phyloP scores from a whole-genome alignment of 1,140 invertebrate genomes.

The Drosophila suzukii region DNA sequence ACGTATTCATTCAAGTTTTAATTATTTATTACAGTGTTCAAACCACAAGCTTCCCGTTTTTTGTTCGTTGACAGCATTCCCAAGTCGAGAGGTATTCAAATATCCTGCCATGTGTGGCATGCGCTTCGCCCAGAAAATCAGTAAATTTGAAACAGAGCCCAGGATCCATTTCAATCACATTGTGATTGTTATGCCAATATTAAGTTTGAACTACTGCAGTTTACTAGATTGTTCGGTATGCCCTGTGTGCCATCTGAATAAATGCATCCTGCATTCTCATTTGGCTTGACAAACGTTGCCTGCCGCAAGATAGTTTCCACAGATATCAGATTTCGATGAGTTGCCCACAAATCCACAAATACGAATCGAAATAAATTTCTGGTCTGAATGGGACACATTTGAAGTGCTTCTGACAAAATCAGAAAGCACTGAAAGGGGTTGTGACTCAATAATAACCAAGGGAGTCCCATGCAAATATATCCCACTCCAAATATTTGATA shows the following conservation, averaged over 20 bases:
- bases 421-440: slow-evolving; percentile 7
- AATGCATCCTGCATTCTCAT: slow-evolving; percentile 23
- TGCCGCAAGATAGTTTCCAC: slow-evolving; percentile 10
- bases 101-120: slow-evolving; percentile 4
- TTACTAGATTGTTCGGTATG: slow-evolving; percentile 20
- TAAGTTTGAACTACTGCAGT: slow-evolving; percentile 18
- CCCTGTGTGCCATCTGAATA: slow-evolving; percentile 20
- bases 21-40: background rate
- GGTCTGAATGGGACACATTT: slow-evolving; percentile 31
- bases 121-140: slow-evolving; percentile 12
- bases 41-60: background rate
- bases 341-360: slow-evolving; percentile 23
- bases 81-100: slow-evolving; percentile 8
- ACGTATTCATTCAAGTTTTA: background rate
- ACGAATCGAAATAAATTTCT: slow-evolving; percentile 23
- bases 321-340: slow-evolving; percentile 24
- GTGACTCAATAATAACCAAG: slow-evolving; percentile 10
- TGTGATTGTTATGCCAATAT: slow-evolving; percentile 32
- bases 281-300: slow-evolving; percentile 32
- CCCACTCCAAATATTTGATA: slow-evolving; percentile 22
- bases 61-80: background rate
- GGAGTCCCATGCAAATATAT: slow-evolving; percentile 43
- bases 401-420: slow-evolving; percentile 19
- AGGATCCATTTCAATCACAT: slow-evolving; percentile 21
- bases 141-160: slow-evolving; percentile 8